Conservation (phyloP, 2,797 vertebrate species). For the Sarcophilus harrisii region DNA sequence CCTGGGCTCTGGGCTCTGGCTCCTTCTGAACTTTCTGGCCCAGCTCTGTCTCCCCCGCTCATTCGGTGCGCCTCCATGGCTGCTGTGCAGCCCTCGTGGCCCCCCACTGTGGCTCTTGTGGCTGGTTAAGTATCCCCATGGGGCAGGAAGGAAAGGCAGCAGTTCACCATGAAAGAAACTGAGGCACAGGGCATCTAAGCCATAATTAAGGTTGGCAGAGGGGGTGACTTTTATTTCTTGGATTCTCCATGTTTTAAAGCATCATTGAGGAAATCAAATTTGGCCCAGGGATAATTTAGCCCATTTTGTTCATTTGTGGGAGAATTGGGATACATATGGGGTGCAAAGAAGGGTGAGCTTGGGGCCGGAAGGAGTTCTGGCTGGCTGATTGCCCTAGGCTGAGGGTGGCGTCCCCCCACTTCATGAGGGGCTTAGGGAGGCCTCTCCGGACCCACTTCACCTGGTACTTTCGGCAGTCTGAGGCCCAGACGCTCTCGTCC, state of each 20-base stretch:
- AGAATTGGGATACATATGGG: neutral
- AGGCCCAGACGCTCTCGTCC: neutral
- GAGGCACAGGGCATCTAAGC: neutral
- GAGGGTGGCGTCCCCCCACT: neutral
- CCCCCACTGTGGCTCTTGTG: neutral
- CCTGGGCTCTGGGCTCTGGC: neutral
- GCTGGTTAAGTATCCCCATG: too few relatives aligned
- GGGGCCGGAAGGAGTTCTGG: neutral
- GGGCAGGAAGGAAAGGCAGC: neutral
- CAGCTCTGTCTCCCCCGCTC: neutral
- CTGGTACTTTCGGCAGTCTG: neutral
- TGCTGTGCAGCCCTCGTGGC: neutral
- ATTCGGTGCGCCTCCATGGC: neutral
- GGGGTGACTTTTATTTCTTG: neutral
- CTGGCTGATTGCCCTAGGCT: neutral
- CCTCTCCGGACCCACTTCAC: neutral
- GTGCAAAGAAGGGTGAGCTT: neutral
- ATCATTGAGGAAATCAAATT: neutral
- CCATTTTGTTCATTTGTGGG: neutral
- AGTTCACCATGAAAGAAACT: neutral
- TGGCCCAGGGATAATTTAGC: neutral
- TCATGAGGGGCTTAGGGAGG: neutral
- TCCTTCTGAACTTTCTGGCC: neutral
- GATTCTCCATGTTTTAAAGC: neutral
- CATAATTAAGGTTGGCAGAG: neutral